Evolutionary conservation across 2,113 vertebrate genomes (phyloP).

Genomic region (Capreolus pygargus): DNA sequence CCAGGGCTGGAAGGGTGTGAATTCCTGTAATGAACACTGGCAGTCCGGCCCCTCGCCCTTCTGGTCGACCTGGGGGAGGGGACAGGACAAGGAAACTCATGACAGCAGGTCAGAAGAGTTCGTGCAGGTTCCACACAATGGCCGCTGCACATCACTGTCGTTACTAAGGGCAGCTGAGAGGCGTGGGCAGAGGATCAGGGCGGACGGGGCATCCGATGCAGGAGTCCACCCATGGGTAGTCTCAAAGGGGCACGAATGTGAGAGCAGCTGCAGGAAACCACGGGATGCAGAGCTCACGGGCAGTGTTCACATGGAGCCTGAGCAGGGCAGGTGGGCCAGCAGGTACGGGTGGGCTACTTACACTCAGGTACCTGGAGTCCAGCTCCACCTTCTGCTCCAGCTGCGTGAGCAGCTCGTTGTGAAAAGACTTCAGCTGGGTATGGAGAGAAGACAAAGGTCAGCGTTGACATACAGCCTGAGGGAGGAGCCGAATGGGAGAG

Average conservation of each 20-base stretch:
- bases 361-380: constrained; percentile 95
- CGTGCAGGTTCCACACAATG: fast-evolving
- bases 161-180: fast-evolving
- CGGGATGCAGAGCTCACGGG: background rate
- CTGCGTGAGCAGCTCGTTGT: constrained; percentile 95
- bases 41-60: fast-evolving
- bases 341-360: constrained; percentile 77
- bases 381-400: constrained; percentile 99
- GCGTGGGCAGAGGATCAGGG: fast-evolving
- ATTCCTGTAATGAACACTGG: fast-evolving
- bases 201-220: fast-evolving
- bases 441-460: fast-evolving
- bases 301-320: background rate
- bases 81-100: fast-evolving
- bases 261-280: background rate
- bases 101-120: fast-evolving
- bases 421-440: constrained; percentile 94
- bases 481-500: background rate
- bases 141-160: fast-evolving
- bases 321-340: fast-evolving
- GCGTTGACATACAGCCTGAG: fast-evolving
- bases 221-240: fast-evolving
- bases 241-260: fast-evolving
- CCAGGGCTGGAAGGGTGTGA: fast-evolving
- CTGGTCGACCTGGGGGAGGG: background rate